These are phyloP conservation scores for Naso thynnoides DNA, from an alignment of 2,797 vertebrate species.

Conservation along the genomic window DNA sequence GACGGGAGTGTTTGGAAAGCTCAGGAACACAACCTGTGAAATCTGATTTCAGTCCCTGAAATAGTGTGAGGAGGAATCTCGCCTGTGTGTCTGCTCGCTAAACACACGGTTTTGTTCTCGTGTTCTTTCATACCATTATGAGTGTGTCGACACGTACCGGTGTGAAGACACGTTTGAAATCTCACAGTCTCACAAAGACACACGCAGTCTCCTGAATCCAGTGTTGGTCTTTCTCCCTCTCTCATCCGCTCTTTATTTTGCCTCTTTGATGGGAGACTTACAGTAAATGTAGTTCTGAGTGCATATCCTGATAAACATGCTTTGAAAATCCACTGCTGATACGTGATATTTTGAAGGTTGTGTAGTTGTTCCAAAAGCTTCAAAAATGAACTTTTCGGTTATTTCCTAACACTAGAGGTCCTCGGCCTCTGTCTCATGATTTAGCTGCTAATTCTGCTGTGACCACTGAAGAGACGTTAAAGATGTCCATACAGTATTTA, in stretches of 20 bases:
- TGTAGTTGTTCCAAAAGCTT: not conserved
- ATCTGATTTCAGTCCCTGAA: slow-evolving; percentile 52
- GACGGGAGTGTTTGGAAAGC: slow-evolving; percentile 31
- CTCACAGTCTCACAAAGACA: slow-evolving; percentile 4
- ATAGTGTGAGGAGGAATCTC: slow-evolving; percentile 45
- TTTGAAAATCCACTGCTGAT: not conserved
- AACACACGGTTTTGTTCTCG: slow-evolving; percentile 44
- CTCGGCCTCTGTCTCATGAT: not conserved
- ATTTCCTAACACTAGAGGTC: not conserved
- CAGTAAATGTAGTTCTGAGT: slow-evolving; percentile 7
- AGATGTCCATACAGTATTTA: too few species aligned
- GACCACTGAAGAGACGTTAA: too few species aligned
- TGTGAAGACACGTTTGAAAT: slow-evolving; percentile 45
- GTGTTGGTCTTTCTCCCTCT: slow-evolving; percentile 21
- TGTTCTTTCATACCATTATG: slow-evolving; percentile 8
- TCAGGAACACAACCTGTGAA: slow-evolving; percentile 66
- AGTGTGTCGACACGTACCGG: slow-evolving; percentile 29
- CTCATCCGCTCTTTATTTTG: slow-evolving; percentile 1
- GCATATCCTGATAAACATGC: not conserved
- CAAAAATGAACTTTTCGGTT: not conserved
- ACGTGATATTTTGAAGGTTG: not conserved
- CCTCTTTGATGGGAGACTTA: slow-evolving; percentile 2
- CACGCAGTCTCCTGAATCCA: slow-evolving; percentile 24
- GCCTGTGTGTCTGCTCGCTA: slow-evolving; percentile 37
- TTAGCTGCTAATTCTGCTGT: not conserved